Percentiles rank a stretch among this genome's conserved stretches.
These are phyloP conservation scores for Gasteruption jaculator DNA, from an alignment of 2,888 invertebrate species.

Conservation along the genomic window DNA sequence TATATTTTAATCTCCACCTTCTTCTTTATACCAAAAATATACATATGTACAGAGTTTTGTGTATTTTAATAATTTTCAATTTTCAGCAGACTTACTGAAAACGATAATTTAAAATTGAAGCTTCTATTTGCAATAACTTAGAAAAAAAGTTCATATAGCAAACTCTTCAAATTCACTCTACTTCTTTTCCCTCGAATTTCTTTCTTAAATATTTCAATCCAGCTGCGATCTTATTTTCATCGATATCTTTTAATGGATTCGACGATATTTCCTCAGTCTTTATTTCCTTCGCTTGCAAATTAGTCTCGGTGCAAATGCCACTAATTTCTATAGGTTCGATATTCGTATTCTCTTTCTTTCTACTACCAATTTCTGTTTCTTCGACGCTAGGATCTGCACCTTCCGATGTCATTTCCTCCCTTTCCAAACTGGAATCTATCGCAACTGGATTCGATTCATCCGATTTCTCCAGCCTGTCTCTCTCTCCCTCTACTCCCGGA, in stretches of 20 bases:
- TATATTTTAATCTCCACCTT: too few species aligned
- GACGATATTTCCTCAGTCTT: too few species aligned
- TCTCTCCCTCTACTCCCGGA: slow-evolving; percentile 12
- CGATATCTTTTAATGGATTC: slow-evolving; percentile 22
- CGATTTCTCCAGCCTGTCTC: slow-evolving; percentile 7
- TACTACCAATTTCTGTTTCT: slow-evolving; percentile 19
- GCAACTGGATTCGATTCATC: too few species aligned
- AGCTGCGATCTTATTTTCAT: slow-evolving; percentile 34
- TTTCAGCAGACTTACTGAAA: too few species aligned
- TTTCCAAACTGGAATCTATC: too few species aligned
- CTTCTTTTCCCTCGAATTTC: slow-evolving; percentile 39
- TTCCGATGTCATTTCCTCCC: background rate
- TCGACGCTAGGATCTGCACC: background rate
- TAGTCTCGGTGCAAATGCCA: slow-evolving; percentile 1
- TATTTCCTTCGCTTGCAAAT: background rate
- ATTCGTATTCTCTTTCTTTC: slow-evolving; percentile 16
- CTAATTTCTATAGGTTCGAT: slow-evolving; percentile 1
- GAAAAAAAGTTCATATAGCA: too few species aligned
- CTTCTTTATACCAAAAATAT: too few species aligned
- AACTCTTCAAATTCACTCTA: too few species aligned
- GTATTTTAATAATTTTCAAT: too few species aligned
- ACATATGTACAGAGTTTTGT: too few species aligned
- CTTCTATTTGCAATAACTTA: too few species aligned
- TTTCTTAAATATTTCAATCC: slow-evolving; percentile 40
- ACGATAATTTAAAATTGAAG: too few species aligned